Evolutionary conservation across 1,140 invertebrate genomes (phyloP).

Genomic region (Apis cerana): DNA sequence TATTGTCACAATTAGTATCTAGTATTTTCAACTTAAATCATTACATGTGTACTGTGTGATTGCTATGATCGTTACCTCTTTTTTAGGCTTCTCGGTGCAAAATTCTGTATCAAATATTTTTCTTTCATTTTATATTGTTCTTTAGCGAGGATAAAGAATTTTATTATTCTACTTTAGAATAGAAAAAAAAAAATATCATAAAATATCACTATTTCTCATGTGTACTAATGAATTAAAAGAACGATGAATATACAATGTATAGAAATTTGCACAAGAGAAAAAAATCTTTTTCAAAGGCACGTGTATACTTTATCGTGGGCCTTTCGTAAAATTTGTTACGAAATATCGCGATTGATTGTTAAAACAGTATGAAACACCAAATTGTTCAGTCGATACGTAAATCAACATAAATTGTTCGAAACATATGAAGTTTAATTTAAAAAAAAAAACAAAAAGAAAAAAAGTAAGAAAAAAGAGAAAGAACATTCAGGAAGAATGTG

Average conservation of each 20-base stretch:
- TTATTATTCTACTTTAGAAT: background rate
- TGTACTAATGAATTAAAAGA: background rate
- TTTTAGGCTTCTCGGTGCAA: conserved; percentile 12
- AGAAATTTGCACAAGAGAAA: conserved; percentile 37
- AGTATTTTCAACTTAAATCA: conserved; percentile 54
- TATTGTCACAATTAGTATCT: conserved; percentile 49
- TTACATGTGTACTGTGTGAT: conserved; percentile 54
- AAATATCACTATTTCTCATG: background rate
- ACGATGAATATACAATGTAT: background rate
- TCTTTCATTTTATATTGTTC: background rate
- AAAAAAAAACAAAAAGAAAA: background rate
- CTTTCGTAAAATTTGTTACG: background rate
- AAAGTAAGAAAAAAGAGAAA: background rate
- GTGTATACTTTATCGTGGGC: conserved; percentile 23
- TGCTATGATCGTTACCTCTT: conserved; percentile 26
- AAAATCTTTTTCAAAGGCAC: conserved; percentile 20
- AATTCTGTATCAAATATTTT: conserved; percentile 18
- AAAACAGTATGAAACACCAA: background rate
- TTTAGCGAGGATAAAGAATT: background rate
- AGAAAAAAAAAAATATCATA: too few relatives aligned
- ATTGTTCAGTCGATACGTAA: background rate
- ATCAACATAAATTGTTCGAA: background rate
- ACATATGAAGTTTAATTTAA: background rate
- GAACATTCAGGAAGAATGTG: conserved; percentile 38
- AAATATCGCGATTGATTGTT: background rate